Conservation (phyloP, 2,113 vertebrate genomes). For the Scortum barcoo region DNA sequence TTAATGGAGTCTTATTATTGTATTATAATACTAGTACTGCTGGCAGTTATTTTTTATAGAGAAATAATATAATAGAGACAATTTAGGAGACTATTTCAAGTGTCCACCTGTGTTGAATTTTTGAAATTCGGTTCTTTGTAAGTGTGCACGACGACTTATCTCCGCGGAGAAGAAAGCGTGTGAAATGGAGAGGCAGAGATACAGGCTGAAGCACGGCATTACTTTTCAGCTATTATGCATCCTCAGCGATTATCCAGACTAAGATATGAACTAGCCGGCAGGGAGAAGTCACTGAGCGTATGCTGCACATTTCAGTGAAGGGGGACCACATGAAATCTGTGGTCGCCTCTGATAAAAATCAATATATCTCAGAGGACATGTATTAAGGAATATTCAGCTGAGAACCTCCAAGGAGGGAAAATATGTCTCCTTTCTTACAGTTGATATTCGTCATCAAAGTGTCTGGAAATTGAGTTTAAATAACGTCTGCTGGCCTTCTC, state of each 20-base stretch:
- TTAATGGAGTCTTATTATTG: background rate
- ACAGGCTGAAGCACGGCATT: constrained; percentile 1
- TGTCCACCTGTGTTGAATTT: background rate
- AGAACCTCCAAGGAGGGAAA: background rate
- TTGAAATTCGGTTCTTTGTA: background rate
- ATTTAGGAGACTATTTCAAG: background rate
- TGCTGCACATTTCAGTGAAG: background rate
- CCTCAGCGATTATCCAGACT: constrained; percentile 32
- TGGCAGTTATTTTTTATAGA: background rate
- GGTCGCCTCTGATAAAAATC: background rate
- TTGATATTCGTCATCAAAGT: constrained; percentile 57
- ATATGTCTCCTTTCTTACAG: constrained; percentile 25
- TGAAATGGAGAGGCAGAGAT: constrained; percentile 11
- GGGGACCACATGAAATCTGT: background rate
- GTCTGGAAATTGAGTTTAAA: constrained; percentile 45
- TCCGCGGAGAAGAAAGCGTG: background rate
- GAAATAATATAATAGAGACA: background rate
- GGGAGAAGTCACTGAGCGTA: background rate
- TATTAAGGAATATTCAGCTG: background rate
- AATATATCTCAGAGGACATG: background rate
- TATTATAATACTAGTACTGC: background rate
- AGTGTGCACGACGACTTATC: background rate
- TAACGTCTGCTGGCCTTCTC: constrained; percentile 21
- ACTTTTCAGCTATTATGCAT: constrained; percentile 22
- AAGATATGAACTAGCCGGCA: constrained; percentile 1